Evolutionary conservation across 2,797 vertebrate genomes (phyloP), one percentile per base, ranked within the genome.

Genomic region (Orientallactaga sibirica): DNA sequence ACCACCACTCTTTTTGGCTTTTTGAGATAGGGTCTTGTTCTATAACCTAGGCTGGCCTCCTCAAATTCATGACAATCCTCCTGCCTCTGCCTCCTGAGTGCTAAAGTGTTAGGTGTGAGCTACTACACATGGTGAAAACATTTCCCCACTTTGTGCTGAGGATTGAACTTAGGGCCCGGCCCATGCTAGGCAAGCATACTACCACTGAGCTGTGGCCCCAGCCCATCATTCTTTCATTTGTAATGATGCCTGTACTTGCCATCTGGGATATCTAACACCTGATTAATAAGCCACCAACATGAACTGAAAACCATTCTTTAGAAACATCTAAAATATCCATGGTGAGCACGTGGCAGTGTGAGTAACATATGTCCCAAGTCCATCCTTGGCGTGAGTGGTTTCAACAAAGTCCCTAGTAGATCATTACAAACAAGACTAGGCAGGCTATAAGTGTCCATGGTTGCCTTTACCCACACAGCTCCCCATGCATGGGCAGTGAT

Each of bases 251-350:
- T 83, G 66, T 52, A 55, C 29, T 15, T 68, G 81, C 77, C 98
- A 99, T 99, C 99, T 99, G 99, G 98, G 99, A 99, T 98, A 99
- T 99, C 97, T 99, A 99, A 98, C 99, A 99, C 99, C 99, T 99
- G 98, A 99, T 99, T 96, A 99, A 98, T 91, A 99, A 14, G 99
- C 99, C 95, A 99, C 99, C 99, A 99, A 99, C 99, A 99, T 99
- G 97, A 99, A 99, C 98, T 99, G 99, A 98, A 99, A 99, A 93
- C 99, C 84, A 95, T 99, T 99, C 98, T 99, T 99, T 85, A 99
- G 98, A 97, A 99, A 99, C 99, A 99, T 99, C 99, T 99, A 99
- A 97, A 99, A 99, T 98, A 99, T 99, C 99, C 99, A 99, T 0
- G 99, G 99, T 5, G 99, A 99, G 97, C 99, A 99, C 83, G 99